These are phyloP conservation scores for Muscicapa comitata DNA, from an alignment of 2,797 vertebrate genomes.

Conservation along the genomic window DNA sequence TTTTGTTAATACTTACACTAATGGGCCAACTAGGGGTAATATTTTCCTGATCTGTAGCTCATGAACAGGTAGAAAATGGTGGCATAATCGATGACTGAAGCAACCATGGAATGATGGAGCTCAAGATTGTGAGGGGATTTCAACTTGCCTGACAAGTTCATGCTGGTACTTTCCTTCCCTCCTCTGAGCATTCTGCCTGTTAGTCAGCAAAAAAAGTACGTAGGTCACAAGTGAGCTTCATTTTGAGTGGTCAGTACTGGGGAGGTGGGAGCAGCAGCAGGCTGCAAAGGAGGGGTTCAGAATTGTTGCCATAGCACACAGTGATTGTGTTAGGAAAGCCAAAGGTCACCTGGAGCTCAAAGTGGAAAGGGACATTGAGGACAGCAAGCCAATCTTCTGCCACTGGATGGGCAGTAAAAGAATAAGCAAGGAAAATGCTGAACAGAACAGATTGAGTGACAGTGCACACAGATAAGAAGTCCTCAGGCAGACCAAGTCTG, in stretches of 20 bases:
- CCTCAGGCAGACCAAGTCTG: background rate
- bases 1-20: background rate
- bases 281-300: background rate
- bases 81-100: background rate
- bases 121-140: background rate
- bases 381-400: background rate
- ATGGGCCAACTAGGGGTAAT: background rate
- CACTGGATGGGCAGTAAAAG: background rate
- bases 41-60: background rate
- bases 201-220: background rate
- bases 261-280: background rate
- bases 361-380: background rate
- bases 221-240: background rate
- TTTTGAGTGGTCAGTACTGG: background rate
- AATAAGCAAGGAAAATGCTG: background rate
- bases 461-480: background rate
- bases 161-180: background rate
- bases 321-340: background rate
- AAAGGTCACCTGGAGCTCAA: background rate
- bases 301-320: background rate
- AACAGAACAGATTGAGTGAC: background rate
- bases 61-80: background rate
- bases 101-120: background rate
- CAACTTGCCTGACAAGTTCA: background rate
- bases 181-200: background rate